Conservation (phyloP, 2,113 vertebrate genomes). For the Heloderma charlesbogerti region DNA sequence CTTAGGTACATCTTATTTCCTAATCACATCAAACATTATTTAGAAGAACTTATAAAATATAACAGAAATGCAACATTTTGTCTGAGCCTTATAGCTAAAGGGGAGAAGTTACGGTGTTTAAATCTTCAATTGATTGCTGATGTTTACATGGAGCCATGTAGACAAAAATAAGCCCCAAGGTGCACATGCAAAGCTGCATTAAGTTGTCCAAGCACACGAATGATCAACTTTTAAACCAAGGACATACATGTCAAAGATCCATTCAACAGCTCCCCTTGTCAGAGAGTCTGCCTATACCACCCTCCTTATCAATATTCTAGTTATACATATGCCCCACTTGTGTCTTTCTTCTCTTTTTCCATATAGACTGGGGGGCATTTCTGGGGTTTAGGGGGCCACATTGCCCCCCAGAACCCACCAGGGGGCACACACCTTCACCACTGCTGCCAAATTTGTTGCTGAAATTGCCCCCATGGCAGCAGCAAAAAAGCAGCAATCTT, state of each 20-base stretch:
- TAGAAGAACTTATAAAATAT: no score
- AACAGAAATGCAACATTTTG: background rate
- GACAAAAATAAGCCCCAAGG: background rate
- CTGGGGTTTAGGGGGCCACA: no score
- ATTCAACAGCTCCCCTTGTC: background rate
- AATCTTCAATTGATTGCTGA: background rate
- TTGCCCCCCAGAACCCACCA: no score
- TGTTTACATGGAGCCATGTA: background rate
- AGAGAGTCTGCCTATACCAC: background rate
- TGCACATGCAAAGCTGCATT: background rate
- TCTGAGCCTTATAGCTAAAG: background rate
- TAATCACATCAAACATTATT: background rate
- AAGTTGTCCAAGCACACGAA: background rate
- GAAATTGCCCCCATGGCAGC: no score
- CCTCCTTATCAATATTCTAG: background rate
- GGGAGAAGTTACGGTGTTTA: background rate
- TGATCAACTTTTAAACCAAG: background rate
- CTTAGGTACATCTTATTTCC: background rate
- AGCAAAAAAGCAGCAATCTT: no score
- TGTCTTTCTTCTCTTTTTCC: no score
- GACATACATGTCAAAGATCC: background rate
- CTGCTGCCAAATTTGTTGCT: no score
- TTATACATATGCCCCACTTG: background rate
- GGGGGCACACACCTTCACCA: no score
- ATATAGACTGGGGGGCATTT: no score